Evolutionary conservation across 2,797 vertebrate genomes (phyloP), one percentile per base, ranked within the genome.

Genomic region (Pelobates cultripes): DNA sequence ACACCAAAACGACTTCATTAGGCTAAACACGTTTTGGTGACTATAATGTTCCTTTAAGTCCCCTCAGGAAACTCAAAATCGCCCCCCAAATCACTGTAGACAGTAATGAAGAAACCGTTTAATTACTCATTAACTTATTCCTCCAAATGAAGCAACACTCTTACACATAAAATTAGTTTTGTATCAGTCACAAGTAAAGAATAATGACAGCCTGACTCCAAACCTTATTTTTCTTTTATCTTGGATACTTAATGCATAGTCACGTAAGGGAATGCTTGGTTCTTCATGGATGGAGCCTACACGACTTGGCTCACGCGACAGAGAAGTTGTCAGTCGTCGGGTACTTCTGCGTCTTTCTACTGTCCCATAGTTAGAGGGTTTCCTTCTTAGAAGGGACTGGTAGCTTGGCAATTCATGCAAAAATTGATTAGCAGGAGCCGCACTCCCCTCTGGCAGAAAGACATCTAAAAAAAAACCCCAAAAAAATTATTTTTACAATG

Each of bases 401-500:
- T 95, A 98, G 87, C 97, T 99, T 82, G 97, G 97, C 51, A 99
- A 86, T 91, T 99, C 93, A 88, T 97, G 95, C 87, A 99, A 88
- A 86, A 99, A 93, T 0, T 87, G 94, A 87, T 94, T 95, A 76
- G 89, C 90, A 85, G 75, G 3, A 57, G 88, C 73, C 77, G 74
- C 47, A 28, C 70, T 47, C 10, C 87, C 88, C 43, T 90, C 91
- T 4, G 86, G 47, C 0, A 73, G 78, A 3, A 80, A 80, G 28
- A 79, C 77, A 61, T 88, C 93, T 93, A 86, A 7, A 7, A 12
- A 28, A 68, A 10, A 4, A 73, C 14, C 45, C 10, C 68, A 0
- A 17, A 77, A 55, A 73, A 12, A 4, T 3, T 5, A 51, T 28
- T 28, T 28, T 28, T 28, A 28, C 28, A 28, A 28, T 28, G 28